Percentiles rank a stretch among this genome's conserved stretches.
These are phyloP conservation scores for Pterocles orientalis DNA, from an alignment of 2,113 vertebrate genomes.

Conservation along the genomic window DNA sequence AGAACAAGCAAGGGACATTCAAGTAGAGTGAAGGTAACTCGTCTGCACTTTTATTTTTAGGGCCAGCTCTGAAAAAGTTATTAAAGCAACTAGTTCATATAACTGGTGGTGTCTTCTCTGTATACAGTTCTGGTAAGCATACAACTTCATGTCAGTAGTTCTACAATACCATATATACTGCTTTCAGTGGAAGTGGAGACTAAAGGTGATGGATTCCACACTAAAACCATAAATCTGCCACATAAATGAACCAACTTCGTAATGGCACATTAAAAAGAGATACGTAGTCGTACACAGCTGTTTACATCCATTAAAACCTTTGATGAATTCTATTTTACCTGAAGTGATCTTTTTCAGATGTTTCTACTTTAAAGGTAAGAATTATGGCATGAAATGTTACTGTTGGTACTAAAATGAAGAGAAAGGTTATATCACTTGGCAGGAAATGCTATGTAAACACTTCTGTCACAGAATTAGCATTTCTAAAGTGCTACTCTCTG, in stretches of 20 bases:
- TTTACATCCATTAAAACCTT: neutral
- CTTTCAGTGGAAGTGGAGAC: neutral
- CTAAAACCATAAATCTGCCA: neutral
- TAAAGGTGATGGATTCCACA: neutral
- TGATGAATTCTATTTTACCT: neutral
- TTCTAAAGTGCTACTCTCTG: neutral
- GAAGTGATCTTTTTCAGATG: neutral
- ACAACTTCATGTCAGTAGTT: neutral
- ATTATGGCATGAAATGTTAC: neutral
- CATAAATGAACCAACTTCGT: neutral
- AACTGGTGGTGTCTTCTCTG: neutral
- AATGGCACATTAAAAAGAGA: neutral
- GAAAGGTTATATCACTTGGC: neutral
- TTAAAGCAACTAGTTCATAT: neutral
- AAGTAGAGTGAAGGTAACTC: neutral
- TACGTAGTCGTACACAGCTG: neutral
- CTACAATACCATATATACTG: neutral
- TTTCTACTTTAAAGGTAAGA: neutral
- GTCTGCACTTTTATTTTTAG: neutral
- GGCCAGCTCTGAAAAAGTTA: neutral
- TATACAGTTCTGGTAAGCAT: neutral
- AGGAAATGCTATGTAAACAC: neutral
- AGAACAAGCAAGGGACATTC: neutral
- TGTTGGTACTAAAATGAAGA: neutral
- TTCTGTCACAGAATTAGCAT: neutral